phyloP scores from a whole-genome alignment of 2,113 vertebrate genomes.

The Psilopogon haemacephalus region DNA sequence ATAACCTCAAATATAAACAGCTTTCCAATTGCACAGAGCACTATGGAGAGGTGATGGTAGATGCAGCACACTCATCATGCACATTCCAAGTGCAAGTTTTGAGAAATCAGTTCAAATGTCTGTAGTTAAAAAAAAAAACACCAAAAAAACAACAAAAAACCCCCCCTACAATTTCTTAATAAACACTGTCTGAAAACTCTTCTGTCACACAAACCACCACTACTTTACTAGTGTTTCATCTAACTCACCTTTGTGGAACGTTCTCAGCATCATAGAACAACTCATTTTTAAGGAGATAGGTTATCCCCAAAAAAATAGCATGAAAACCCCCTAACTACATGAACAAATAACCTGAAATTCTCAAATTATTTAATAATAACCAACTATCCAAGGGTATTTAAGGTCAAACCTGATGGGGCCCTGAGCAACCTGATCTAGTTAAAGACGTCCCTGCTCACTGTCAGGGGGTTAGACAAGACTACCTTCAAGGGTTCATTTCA shows the following conservation, averaged over 20 bases:
- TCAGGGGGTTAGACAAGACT: too few species aligned
- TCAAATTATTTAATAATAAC: background rate
- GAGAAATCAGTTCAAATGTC: background rate
- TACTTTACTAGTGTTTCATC: background rate
- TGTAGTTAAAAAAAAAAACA: too few species aligned
- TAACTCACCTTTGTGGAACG: background rate
- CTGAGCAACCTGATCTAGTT: too few species aligned
- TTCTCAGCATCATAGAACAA: background rate
- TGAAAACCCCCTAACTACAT: background rate
- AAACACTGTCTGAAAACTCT: background rate
- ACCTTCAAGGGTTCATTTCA: too few species aligned
- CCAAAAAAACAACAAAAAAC: background rate
- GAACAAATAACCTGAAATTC: background rate
- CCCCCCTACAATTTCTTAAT: background rate
- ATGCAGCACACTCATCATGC: background rate
- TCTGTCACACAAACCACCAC: background rate
- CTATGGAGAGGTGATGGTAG: fast-evolving
- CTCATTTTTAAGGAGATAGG: background rate
- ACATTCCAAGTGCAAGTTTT: background rate
- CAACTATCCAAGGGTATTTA: background rate
- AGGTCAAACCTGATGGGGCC: too few species aligned
- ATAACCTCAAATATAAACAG: background rate
- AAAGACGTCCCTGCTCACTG: too few species aligned
- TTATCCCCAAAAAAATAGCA: background rate
- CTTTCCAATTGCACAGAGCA: background rate